Percentiles rank a stretch among this genome's conserved stretches.
Evolutionary conservation across 1,140 invertebrate species (phyloP).

Genomic region (Drosophila pectinifera): DNA sequence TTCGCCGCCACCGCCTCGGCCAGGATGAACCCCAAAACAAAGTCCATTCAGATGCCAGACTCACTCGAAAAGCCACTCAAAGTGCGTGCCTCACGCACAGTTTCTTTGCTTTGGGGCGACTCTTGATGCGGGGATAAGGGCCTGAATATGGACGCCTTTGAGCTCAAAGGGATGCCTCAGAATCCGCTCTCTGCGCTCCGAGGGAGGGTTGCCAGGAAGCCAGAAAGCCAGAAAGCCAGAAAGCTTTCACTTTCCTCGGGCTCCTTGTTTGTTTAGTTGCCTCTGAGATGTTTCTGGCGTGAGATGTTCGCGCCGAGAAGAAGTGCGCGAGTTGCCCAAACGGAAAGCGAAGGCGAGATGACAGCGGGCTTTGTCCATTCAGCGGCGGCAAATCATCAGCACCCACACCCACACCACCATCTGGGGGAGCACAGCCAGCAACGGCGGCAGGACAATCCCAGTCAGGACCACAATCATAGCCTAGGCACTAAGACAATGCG

Average conservation of each 20-base stretch:
- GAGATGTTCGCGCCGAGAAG: conserved; percentile 82
- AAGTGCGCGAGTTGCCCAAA: conserved; percentile 78
- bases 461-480: conserved; percentile 62
- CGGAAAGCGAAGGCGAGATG: conserved; percentile 77
- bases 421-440: conserved; percentile 28
- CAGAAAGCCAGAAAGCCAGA: no score
- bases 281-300: conserved; percentile 84
- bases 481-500: conserved; percentile 67
- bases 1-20: not conserved
- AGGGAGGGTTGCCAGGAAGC: conserved; percentile 10
- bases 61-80: conserved; percentile 62
- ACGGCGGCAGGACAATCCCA: conserved; percentile 18
- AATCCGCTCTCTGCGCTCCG: not conserved
- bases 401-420: conserved; percentile 11
- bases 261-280: conserved; percentile 74
- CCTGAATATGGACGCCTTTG: conserved; percentile 17
- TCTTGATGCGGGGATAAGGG: conserved; percentile 36
- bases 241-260: conserved; percentile 68
- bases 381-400: conserved; percentile 75
- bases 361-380: conserved; percentile 81
- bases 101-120: conserved; percentile 29
- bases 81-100: conserved; percentile 58
- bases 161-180: conserved; percentile 70
- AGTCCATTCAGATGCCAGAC: conserved; percentile 38
- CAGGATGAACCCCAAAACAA: conserved; percentile 37